Base-by-base conservation (phyloP, 2,797 vertebrate genomes). In the Mormyrops attenuatus region DNA sequence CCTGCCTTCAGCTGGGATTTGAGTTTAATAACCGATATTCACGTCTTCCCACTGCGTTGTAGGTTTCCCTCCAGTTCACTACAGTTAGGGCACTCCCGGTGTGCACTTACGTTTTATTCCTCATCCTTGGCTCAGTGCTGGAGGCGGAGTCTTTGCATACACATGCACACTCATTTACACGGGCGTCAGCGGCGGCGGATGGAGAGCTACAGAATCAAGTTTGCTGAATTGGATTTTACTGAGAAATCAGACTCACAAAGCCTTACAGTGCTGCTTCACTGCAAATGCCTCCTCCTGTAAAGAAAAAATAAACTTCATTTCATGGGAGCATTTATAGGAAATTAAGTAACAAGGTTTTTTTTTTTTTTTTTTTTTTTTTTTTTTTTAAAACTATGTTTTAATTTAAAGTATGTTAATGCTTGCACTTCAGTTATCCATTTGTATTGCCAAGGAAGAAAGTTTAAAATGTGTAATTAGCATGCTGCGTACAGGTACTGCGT, bases 381-480 rank as follows among this genome's bases (percentile, higher is more conserved):
- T 55, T 20, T n/a, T n/a, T n/a, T n/a, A n/a, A 34, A 85, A 89
- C 57, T 86, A 89, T 88, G 86, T 90, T 91, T 90, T 91, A 89
- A 90, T 90, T 94, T 93, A 91, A 93, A 93, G 92, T 91, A 93
- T 92, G 90, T 93, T 93, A 93, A 93, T 92, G 93, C 93, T 94
- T 93, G 93, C 93, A 94, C 93, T 94, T 94, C 93, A 93, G 90
- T 93, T 93, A 93, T 91, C 91, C 92, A 89, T 92, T 92, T 90
- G 90, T 88, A 89, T 93, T 92, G 92, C 92, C 90, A 93, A 93
- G 92, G 92, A 93, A 92, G 92, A 93, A 92, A 91, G 92, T 80
- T 93, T 93, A 93, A 96, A 91, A 90, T 91, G 91, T 92, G 91
- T 93, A 93, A 92, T 94, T 93, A 92, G 93, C 93, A 93, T 94